phyloP scores from a whole-genome alignment of 2,797 vertebrate genomes.

The Tympanoctomys barrerae region DNA sequence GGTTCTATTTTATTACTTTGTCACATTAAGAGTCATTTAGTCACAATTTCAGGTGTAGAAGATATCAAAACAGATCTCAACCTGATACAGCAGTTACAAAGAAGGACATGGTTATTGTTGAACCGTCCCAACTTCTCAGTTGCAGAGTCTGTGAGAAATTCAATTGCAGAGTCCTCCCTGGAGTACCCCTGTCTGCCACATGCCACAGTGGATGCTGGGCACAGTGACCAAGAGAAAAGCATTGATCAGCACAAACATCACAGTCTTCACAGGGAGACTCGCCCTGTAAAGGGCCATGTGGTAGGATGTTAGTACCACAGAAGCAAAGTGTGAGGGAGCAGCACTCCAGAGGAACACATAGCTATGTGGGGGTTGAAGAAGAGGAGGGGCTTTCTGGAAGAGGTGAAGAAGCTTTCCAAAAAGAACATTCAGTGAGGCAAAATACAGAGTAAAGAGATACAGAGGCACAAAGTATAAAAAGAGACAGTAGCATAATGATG shows the following conservation, averaged over 20 bases:
- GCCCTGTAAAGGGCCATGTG: no score
- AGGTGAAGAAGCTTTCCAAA: not conserved
- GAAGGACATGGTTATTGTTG: not conserved
- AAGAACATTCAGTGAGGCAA: not conserved
- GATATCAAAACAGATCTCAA: not conserved
- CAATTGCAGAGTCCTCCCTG: not conserved
- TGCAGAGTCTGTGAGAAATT: constrained; percentile 15
- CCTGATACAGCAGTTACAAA: not conserved
- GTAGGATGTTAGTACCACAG: not conserved
- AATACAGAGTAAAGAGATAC: not conserved
- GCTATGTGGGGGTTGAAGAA: not conserved
- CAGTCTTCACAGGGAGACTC: not conserved
- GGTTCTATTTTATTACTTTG: constrained; percentile 15
- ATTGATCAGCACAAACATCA: not conserved
- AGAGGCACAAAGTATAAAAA: not conserved
- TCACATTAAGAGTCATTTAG: not conserved
- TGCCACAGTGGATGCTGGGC: not conserved
- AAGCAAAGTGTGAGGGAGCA: not conserved
- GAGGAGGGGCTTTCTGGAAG: not conserved
- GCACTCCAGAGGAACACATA: not conserved
- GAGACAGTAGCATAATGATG: not conserved
- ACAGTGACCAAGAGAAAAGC: not conserved
- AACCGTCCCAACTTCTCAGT: not conserved
- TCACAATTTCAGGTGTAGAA: not conserved
- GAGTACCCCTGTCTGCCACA: not conserved